Evolutionary conservation across 1,140 invertebrate genomes (phyloP), one percentile per base, ranked within the genome.

Genomic region (Drosophila gunungcola): DNA sequence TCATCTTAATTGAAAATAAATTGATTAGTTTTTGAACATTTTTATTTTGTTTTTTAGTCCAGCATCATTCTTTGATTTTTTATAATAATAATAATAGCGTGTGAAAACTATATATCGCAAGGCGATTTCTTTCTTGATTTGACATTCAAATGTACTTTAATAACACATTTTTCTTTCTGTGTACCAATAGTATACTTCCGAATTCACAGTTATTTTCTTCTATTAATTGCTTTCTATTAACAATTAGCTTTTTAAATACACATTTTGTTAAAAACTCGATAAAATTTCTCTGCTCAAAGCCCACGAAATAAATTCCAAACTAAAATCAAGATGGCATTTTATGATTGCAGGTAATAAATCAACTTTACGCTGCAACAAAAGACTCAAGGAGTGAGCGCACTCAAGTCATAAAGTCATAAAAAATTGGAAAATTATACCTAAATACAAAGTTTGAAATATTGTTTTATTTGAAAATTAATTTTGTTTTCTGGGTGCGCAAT

Each of bases 301-400:
- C 9, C 54, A 32, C 34, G 12, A 34, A 72, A 39, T 38, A 39
- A 64, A 75, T 29, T 21, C 29, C 39, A 60, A 43, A 63, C 85
- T 57, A 64, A 80, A 48, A n/a, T 11, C 16, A 55, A 61, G 65
- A 88, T 52, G 64, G 60, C 51, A 78, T 82, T 82, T 72, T 82
- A 82, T 86, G 79, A 62, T 51, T 78, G 58, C 25, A 27, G 67
- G 49, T 46, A 64, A 88, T 89, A 89, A 88, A 88, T 89, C 73
- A 89, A 13, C 13, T 51, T 38, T 38, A 51, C 58, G 58, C 69
- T 34, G 25, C 58, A 73, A 83, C 80, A 89, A 88, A 88, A 89
- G 84, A 89, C 84, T 80, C 68, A 80, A 67, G 80, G 36, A 80
- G 78, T 84, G 51, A 89, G 80, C 76, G 64, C 21, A 41, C 41